A percentile compares a stretch with the other conserved stretches of the same genome.
phyloP scores from a whole-genome alignment of 2,797 vertebrate genomes.

The Poeciliopsis turneri region DNA sequence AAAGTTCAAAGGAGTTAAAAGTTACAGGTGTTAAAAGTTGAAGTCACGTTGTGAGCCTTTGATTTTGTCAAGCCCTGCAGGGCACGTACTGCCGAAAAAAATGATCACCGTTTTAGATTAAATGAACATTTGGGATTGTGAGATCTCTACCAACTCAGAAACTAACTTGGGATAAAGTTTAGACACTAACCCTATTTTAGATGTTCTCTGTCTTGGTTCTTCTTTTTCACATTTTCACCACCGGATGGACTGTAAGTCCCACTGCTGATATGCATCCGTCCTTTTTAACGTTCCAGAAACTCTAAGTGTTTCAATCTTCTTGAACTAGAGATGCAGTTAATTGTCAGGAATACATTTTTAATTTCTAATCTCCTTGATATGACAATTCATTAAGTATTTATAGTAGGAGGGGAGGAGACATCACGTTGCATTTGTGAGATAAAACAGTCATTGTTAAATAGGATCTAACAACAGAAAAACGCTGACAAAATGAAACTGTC shows the following conservation, averaged over 20 bases:
- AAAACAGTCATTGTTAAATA: background rate
- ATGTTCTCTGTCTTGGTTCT: background rate
- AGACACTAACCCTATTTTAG: background rate
- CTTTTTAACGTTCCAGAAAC: background rate
- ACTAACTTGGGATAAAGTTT: background rate
- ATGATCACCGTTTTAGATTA: background rate
- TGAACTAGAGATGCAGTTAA: background rate
- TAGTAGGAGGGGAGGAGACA: background rate
- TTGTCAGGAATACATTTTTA: background rate
- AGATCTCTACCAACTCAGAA: background rate
- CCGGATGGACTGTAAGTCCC: background rate
- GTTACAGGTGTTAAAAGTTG: background rate
- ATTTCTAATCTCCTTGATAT: background rate
- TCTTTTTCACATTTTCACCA: background rate
- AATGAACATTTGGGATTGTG: background rate
- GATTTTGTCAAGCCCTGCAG: background rate
- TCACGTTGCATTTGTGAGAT: background rate
- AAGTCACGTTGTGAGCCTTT: background rate
- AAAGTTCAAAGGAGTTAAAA: background rate
- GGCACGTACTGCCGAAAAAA: background rate
- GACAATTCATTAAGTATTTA: background rate
- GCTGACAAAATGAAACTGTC: background rate
- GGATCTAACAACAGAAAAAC: background rate
- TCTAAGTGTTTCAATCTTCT: background rate
- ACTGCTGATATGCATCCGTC: background rate